These are phyloP conservation scores for Lacerta viridis DNA, from an alignment of 2,797 vertebrate species.

Conservation along the genomic window DNA sequence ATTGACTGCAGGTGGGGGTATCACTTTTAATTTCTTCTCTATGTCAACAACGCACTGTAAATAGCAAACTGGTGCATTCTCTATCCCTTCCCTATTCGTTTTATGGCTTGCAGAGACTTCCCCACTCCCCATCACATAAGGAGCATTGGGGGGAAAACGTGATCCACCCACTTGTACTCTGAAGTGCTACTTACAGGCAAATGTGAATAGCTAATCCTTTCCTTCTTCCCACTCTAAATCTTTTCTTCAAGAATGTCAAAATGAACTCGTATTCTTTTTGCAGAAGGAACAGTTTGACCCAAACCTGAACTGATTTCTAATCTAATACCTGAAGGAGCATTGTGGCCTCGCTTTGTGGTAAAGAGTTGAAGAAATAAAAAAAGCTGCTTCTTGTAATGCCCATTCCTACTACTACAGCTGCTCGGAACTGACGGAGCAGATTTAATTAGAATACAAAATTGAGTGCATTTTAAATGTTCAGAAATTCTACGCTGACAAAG, in stretches of 20 bases:
- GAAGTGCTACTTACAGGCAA: background rate
- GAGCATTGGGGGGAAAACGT: background rate
- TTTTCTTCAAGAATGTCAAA: background rate
- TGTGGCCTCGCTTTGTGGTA: slow-evolving; percentile 46
- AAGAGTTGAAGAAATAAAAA: slow-evolving; percentile 21
- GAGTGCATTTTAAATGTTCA: slow-evolving; percentile 67
- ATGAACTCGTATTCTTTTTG: background rate
- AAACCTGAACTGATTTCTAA: background rate
- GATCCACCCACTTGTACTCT: background rate
- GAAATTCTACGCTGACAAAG: background rate
- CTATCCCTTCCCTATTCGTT: no score
- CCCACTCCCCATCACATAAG: background rate
- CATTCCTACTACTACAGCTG: slow-evolving; percentile 36
- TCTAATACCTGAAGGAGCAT: slow-evolving; percentile 36
- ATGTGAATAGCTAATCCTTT: background rate
- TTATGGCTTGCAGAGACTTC: no score
- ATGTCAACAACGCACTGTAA: no score
- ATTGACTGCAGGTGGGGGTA: no score
- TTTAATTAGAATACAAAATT: slow-evolving; percentile 72
- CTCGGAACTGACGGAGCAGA: slow-evolving; percentile 47
- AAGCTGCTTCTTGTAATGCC: slow-evolving; percentile 58
- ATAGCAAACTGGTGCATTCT: no score
- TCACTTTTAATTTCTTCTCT: no score
- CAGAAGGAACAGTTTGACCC: slow-evolving; percentile 13
- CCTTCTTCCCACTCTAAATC: background rate